These are phyloP conservation scores for Phylloscopus collybita DNA, from an alignment of 2,797 vertebrate species.

Conservation along the genomic window DNA sequence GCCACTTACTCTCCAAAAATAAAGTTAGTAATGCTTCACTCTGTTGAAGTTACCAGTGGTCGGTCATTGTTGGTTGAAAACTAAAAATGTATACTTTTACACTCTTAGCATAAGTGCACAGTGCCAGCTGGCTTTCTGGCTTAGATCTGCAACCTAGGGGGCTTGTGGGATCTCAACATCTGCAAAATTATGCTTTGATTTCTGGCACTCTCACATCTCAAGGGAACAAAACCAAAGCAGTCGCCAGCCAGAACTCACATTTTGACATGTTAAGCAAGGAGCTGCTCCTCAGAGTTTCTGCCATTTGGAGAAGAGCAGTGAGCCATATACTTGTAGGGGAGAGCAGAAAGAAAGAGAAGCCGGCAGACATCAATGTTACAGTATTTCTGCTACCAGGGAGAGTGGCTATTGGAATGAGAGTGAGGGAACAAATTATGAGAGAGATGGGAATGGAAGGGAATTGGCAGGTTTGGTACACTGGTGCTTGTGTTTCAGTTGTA, in stretches of 20 bases:
- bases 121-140: constrained; percentile 65
- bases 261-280: constrained; percentile 73
- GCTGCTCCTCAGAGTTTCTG: constrained; percentile 65
- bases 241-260: constrained; percentile 72
- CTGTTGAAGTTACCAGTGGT: constrained; percentile 66
- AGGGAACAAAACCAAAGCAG: constrained; percentile 67
- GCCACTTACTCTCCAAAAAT: constrained; percentile 56
- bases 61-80: constrained; percentile 67
- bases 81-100: constrained; percentile 71
- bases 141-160: constrained; percentile 66
- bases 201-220: constrained; percentile 61
- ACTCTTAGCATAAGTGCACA: constrained; percentile 50
- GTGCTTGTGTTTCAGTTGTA: constrained; percentile 18
- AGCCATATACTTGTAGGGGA: background rate
- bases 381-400: constrained; percentile 70
- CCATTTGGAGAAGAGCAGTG: constrained; percentile 57
- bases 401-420: constrained; percentile 36
- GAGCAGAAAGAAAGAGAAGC: background rate
- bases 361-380: constrained; percentile 48
- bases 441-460: constrained; percentile 38
- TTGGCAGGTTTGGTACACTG: background rate
- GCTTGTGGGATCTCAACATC: constrained; percentile 69
- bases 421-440: constrained; percentile 65
- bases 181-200: constrained; percentile 73
- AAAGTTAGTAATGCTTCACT: constrained; percentile 34